phyloP scores from a whole-genome alignment of 2,888 invertebrate genomes.

The Noctua janthe region DNA sequence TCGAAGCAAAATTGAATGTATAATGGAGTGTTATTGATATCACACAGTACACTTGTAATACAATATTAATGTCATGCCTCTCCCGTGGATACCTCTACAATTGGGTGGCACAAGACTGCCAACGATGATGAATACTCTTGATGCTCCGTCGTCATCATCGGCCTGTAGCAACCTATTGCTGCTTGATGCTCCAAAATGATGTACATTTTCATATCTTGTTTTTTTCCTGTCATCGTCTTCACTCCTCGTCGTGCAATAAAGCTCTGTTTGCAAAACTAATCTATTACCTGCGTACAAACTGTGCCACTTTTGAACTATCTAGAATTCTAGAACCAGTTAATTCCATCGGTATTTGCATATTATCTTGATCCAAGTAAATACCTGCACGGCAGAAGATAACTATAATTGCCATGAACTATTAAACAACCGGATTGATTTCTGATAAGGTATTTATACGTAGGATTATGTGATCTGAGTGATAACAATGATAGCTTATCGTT shows the following conservation, averaged over 20 bases:
- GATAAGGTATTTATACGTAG: constrained; percentile 23
- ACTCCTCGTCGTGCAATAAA: not conserved
- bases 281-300: constrained; percentile 12
- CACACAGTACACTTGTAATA: not conserved
- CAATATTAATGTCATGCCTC: no score
- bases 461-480: constrained; percentile 47
- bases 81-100: not conserved
- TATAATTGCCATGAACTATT: constrained; percentile 33
- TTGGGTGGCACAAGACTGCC: not conserved
- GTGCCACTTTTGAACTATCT: constrained; percentile 36
- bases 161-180: no score
- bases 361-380: constrained; percentile 36
- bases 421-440: constrained; percentile 30
- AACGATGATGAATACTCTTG: not conserved
- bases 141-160: not conserved
- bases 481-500: constrained; percentile 27
- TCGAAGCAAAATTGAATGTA: constrained; percentile 23
- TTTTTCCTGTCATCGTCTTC: not conserved
- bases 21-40: not conserved
- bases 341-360: constrained; percentile 32
- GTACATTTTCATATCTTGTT: not conserved
- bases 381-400: constrained; percentile 37
- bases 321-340: constrained; percentile 38
- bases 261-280: not conserved
- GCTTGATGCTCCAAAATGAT: no score